Evolutionary conservation across 1,140 invertebrate genomes (phyloP).

Genomic region (Aphelinus certus): DNA sequence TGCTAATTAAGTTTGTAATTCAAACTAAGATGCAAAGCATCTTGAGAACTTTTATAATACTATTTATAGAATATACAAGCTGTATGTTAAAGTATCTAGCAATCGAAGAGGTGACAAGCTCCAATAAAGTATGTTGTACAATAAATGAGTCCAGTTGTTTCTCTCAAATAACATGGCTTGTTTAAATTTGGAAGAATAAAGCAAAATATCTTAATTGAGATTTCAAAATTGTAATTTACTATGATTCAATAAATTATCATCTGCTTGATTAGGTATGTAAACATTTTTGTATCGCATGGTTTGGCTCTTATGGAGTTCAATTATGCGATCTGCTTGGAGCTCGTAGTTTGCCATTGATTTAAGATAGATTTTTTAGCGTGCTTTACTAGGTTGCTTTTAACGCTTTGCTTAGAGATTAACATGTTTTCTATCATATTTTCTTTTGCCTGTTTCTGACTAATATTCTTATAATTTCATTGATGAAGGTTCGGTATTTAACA

Average conservation of each 20-base stretch:
- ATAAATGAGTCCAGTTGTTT: constrained; percentile 15
- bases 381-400: constrained; percentile 2
- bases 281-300: constrained; percentile 29
- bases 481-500: too few relatives aligned
- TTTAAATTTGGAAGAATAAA: too few relatives aligned
- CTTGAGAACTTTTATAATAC: constrained; percentile 38
- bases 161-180: too few relatives aligned
- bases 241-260: constrained; percentile 16
- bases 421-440: background rate
- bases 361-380: too few relatives aligned
- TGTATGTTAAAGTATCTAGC: constrained; percentile 35
- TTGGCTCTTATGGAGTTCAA: constrained; percentile 3
- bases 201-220: too few relatives aligned
- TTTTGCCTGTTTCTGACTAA: too few relatives aligned
- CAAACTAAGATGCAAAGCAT: constrained; percentile 34
- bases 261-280: constrained; percentile 36
- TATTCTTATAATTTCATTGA: too few relatives aligned
- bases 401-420: constrained; percentile 13
- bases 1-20: constrained; percentile 27
- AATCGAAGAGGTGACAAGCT: constrained; percentile 40
- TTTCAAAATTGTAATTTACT: constrained; percentile 1
- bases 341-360: constrained; percentile 9
- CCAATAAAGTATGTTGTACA: constrained; percentile 41
- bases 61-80: constrained; percentile 5
- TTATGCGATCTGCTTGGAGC: constrained; percentile 27